Evolutionary conservation across 2,888 invertebrate genomes (phyloP).

Genomic region (Habroteleia sp.): DNA sequence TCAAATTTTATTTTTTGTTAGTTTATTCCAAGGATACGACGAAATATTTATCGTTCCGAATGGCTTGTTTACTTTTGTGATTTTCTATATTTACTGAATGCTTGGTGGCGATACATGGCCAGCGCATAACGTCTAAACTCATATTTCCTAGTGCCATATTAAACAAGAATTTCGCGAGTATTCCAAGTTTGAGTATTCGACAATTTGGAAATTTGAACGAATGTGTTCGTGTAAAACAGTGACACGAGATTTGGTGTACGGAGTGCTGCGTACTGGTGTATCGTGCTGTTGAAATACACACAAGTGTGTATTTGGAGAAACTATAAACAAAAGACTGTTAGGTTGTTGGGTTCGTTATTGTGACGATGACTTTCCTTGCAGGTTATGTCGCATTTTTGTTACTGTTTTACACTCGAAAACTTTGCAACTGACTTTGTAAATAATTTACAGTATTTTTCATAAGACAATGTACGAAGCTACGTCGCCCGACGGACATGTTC

Average conservation of each 20-base stretch:
- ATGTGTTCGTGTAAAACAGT: constrained; percentile 1
- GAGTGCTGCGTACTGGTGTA: neutral
- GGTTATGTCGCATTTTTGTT: neutral
- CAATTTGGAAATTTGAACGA: neutral
- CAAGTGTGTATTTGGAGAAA: neutral
- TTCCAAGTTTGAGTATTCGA: neutral
- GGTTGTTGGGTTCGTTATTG: constrained; percentile 1
- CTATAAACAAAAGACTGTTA: neutral
- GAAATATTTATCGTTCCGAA: neutral
- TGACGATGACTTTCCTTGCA: neutral
- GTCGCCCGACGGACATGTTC: constrained; percentile 26
- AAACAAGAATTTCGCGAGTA: constrained; percentile 2
- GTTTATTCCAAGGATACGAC: neutral
- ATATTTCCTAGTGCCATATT: constrained; percentile 42
- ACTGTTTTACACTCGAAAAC: neutral
- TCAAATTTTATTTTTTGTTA: constrained; percentile 34
- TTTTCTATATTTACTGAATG: no score
- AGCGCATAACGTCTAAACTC: neutral
- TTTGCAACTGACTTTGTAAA: constrained; percentile 29
- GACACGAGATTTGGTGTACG: no score
- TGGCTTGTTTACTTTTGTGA: neutral
- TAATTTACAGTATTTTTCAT: constrained; percentile 39
- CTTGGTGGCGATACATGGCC: neutral
- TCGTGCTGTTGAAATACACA: neutral
- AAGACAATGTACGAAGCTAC: constrained; percentile 18